Percentiles rank a stretch among this genome's conserved stretches.
phyloP scores from a whole-genome alignment of 1,140 invertebrate species.

The Chymomyza costata region DNA sequence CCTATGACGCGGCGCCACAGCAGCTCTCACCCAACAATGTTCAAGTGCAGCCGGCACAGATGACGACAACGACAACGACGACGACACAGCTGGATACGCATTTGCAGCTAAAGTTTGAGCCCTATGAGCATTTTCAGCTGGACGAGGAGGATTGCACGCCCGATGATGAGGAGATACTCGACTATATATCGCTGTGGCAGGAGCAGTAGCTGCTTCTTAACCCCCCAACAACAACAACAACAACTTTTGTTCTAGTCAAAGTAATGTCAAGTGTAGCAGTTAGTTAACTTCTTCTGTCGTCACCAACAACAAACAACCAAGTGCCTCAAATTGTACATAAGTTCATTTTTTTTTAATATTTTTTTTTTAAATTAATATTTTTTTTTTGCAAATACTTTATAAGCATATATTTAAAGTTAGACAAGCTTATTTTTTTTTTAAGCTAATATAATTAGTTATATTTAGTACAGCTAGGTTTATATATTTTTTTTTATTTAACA shows the following conservation, averaged over 20 bases:
- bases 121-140: slow-evolving; percentile 84
- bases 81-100: slow-evolving; percentile 27
- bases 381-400: slow-evolving; percentile 7
- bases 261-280: slow-evolving; percentile 12
- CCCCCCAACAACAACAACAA: too few species aligned
- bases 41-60: slow-evolving; percentile 20
- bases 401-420: slow-evolving; percentile 3
- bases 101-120: slow-evolving; percentile 78
- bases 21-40: slow-evolving; percentile 36
- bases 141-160: slow-evolving; percentile 81
- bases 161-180: slow-evolving; percentile 92
- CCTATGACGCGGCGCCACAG: slow-evolving; percentile 66
- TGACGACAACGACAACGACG: slow-evolving; percentile 45
- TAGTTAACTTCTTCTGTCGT: not conserved
- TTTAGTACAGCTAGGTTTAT: too few species aligned
- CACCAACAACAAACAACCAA: slow-evolving; percentile 35
- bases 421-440: too few species aligned
- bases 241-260: slow-evolving; percentile 57
- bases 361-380: slow-evolving; percentile 6
- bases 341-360: slow-evolving; percentile 15
- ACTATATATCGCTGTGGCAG: slow-evolving; percentile 92
- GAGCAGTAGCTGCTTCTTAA: slow-evolving; percentile 80
- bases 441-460: too few species aligned
- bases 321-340: slow-evolving; percentile 65
- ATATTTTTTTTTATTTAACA: too few species aligned